These are phyloP conservation scores for Tenebrosternarchus preto DNA, from an alignment of 2,113 vertebrate genomes.

Conservation along the genomic window DNA sequence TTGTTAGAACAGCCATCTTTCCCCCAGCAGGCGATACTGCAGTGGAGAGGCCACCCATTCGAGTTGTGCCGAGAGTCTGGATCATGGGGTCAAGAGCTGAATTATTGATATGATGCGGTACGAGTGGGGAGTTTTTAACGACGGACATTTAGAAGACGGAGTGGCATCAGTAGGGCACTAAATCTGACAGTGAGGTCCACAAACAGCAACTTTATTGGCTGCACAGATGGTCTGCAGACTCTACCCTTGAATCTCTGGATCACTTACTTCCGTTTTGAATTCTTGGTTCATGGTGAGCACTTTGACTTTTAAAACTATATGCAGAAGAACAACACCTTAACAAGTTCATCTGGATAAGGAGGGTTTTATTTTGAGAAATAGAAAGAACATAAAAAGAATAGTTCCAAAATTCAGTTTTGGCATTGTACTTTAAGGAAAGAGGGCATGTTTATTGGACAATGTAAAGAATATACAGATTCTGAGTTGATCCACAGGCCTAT, in stretches of 20 bases:
- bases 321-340: background rate
- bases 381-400: background rate
- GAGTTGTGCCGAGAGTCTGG: conserved; percentile 54
- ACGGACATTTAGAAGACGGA: conserved; percentile 70
- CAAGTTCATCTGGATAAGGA: background rate
- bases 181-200: conserved; percentile 52
- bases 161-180: conserved; percentile 63
- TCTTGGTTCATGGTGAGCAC: background rate
- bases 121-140: conserved; percentile 67
- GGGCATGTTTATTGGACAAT: background rate
- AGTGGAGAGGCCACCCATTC: conserved; percentile 53
- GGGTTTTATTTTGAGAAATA: background rate
- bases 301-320: background rate
- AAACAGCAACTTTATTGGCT: conserved; percentile 52
- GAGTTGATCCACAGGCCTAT: too few species aligned
- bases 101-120: conserved; percentile 67
- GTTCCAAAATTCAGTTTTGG: background rate
- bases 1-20: conserved; percentile 59
- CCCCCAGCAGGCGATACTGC: conserved; percentile 54
- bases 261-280: conserved; percentile 22
- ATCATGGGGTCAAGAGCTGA: conserved; percentile 59
- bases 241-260: conserved; percentile 16
- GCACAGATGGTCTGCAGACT: conserved; percentile 42
- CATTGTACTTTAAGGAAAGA: background rate
- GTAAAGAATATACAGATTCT: background rate